A percentile compares a stretch with the other conserved stretches of the same genome.
phyloP scores from a whole-genome alignment of 2,888 invertebrate species.

The Tanypteryx hageni region DNA sequence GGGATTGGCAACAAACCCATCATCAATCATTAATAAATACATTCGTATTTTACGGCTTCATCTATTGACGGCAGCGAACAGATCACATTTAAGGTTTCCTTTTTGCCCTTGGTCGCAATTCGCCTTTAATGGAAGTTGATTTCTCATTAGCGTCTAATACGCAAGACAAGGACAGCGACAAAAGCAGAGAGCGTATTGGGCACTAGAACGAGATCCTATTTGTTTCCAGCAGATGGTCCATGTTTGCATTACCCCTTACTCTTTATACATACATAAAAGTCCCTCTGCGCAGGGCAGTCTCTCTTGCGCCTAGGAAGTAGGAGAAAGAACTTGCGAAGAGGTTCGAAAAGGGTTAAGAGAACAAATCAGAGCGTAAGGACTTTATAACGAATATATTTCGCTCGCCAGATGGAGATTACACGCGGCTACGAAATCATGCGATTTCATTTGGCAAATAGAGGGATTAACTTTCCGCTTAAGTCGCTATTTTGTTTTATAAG shows the following conservation, averaged over 20 bases:
- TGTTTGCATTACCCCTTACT: background rate
- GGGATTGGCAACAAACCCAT: too few species aligned
- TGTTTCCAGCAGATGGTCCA: slow-evolving; percentile 1
- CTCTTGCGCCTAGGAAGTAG: background rate
- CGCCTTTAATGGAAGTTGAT: too few species aligned
- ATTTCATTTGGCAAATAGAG: too few species aligned
- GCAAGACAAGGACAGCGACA: background rate
- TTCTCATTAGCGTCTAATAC: background rate
- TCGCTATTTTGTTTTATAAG: too few species aligned
- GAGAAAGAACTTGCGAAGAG: background rate
- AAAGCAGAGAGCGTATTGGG: background rate
- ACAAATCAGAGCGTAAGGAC: background rate
- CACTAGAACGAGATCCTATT: background rate
- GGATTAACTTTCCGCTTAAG: too few species aligned
- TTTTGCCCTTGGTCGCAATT: too few species aligned
- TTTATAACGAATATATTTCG: background rate
- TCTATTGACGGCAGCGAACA: too few species aligned
- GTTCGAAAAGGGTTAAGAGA: background rate
- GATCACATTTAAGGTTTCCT: too few species aligned
- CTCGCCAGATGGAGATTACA: background rate
- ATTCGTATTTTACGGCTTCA: too few species aligned
- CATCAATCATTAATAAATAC: too few species aligned
- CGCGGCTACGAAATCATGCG: too few species aligned
- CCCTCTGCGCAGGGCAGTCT: background rate
- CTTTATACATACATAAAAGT: background rate